Conservation (phyloP, 1,140 invertebrate genomes). For the Fragariocoptes setiger region DNA sequence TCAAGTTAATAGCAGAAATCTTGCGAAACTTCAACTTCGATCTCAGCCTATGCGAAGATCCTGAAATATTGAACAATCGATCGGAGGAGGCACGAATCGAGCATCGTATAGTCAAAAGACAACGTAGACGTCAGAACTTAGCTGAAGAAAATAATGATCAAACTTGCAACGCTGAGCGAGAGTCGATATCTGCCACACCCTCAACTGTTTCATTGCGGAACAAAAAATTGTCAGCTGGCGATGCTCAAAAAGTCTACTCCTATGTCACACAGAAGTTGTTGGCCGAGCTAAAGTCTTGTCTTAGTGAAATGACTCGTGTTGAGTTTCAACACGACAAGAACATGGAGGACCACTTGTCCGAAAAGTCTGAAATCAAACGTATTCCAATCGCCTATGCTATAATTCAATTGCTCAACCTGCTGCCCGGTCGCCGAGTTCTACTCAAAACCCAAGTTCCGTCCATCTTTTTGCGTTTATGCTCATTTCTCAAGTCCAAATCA, state of each 20-base stretch:
- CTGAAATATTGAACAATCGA: conserved; percentile 11
- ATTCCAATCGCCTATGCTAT: conserved; percentile 69
- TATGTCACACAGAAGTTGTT: conserved; percentile 27
- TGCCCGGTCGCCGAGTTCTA: conserved; percentile 31
- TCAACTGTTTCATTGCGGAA: too few species aligned
- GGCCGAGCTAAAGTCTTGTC: conserved; percentile 26
- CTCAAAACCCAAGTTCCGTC: conserved; percentile 36
- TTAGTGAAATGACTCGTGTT: conserved; percentile 17
- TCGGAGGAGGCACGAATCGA: conserved; percentile 14
- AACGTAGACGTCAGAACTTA: neutral
- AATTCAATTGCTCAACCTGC: conserved; percentile 57
- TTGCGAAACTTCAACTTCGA: conserved; percentile 69
- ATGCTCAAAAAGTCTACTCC: conserved; percentile 35
- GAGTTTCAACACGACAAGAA: conserved; percentile 7
- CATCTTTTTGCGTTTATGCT: conserved; percentile 10
- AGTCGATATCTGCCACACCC: neutral
- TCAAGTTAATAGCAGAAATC: conserved; percentile 40
- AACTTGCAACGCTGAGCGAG: neutral
- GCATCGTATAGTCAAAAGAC: neutral
- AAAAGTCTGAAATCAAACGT: conserved; percentile 55
- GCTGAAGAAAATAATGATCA: neutral
- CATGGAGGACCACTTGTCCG: conserved; percentile 12
- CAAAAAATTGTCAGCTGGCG: conserved; percentile 14
- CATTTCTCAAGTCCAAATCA: conserved; percentile 37
- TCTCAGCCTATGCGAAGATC: neutral